These are phyloP conservation scores for Brachionus rubens DNA, from an alignment of 1,140 invertebrate species.

Conservation along the genomic window DNA sequence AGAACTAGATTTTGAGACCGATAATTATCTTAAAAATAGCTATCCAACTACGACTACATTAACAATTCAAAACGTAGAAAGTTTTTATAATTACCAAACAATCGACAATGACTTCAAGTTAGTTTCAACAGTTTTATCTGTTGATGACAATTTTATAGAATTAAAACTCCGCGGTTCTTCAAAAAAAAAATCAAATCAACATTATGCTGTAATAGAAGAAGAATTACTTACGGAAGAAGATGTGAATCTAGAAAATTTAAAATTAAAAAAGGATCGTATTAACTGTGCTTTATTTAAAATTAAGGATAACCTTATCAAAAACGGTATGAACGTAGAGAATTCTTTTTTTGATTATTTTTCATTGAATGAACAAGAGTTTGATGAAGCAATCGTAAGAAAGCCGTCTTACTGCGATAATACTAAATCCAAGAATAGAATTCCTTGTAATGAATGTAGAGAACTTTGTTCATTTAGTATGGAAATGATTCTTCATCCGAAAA, in stretches of 20 bases:
- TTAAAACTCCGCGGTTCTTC: background rate
- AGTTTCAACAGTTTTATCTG: slow-evolving; percentile 9
- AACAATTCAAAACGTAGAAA: slow-evolving; percentile 25
- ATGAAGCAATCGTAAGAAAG: background rate
- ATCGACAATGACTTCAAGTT: slow-evolving; percentile 13
- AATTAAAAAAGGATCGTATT: background rate
- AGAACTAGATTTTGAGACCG: background rate
- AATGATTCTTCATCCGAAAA: background rate
- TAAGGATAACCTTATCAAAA: background rate
- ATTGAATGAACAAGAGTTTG: background rate
- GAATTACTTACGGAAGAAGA: background rate
- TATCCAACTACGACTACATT: background rate
- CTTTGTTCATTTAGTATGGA: slow-evolving; percentile 13
- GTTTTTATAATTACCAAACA: slow-evolving; percentile 18
- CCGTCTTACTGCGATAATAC: no score
- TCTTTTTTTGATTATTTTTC: background rate
- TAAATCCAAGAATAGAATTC: no score
- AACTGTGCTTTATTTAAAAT: slow-evolving; percentile 35
- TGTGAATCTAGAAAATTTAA: background rate
- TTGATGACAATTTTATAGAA: slow-evolving; percentile 10
- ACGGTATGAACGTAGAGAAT: background rate
- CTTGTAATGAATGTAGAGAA: background rate
- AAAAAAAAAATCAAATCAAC: background rate
- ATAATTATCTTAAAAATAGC: background rate
- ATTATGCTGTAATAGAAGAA: background rate